Conservation (phyloP, 2,888 invertebrate genomes). For the Trilocha varians region DNA sequence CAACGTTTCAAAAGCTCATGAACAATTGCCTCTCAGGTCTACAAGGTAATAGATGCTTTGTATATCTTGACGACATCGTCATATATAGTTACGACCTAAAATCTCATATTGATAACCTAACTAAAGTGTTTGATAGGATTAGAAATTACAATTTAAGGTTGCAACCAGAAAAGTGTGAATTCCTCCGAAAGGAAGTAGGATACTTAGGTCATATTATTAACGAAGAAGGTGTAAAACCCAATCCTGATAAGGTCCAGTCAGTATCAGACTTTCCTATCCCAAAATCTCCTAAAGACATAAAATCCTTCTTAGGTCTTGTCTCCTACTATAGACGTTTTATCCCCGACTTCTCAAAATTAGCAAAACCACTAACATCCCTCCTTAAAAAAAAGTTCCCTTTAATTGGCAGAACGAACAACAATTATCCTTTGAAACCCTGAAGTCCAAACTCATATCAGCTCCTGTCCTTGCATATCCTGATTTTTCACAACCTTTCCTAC, state of each 20-base stretch:
- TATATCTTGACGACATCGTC: too few species aligned
- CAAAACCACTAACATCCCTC: too few species aligned
- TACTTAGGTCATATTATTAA: conserved; percentile 7
- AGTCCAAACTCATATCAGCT: conserved; percentile 2
- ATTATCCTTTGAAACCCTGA: conserved; percentile 5
- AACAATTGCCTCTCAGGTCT: conserved; percentile 14
- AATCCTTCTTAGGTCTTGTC: conserved; percentile 1
- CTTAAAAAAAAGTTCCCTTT: conserved; percentile 4
- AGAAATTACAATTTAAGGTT: conserved; percentile 2
- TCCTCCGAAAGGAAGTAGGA: conserved; percentile 2
- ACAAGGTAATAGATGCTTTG: conserved; percentile 14
- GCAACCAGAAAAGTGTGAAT: conserved; percentile 6
- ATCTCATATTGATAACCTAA: conserved; percentile 5
- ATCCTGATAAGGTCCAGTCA: conserved; percentile 6
- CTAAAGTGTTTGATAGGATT: conserved; percentile 2
- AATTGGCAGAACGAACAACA: conserved; percentile 1
- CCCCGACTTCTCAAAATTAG: too few species aligned
- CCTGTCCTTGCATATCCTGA: conserved; percentile 6
- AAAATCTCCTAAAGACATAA: conserved; percentile 4
- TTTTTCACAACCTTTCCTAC: conserved; percentile 7
- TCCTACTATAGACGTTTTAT: conserved; percentile 5
- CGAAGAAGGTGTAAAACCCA: conserved; percentile 4
- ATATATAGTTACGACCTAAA: conserved; percentile 1
- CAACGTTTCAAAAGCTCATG: conserved; percentile 15
- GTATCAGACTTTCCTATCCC: conserved; percentile 1